Percentiles rank a stretch among this genome's conserved stretches.
These are phyloP conservation scores for Lutjanus erythropterus DNA, from an alignment of 2,113 vertebrate species.

Conservation along the genomic window DNA sequence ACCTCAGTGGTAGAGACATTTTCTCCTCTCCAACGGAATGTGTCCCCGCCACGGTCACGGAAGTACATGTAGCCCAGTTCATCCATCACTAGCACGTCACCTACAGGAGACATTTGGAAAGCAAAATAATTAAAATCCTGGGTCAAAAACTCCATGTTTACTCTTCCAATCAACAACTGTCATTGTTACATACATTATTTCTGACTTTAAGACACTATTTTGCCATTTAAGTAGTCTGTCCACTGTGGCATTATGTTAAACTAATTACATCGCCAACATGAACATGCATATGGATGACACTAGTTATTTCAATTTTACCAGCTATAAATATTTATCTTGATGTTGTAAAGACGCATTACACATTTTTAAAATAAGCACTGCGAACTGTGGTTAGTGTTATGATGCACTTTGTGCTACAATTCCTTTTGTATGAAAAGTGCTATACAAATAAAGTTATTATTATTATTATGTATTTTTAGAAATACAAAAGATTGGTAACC, in stretches of 20 bases:
- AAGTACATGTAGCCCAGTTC: constrained; percentile 96
- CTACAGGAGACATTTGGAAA: constrained; percentile 65
- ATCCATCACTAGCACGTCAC: constrained; percentile 94
- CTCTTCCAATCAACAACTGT: too few relatives aligned
- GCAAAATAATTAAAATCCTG: too few relatives aligned
- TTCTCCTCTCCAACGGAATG: constrained; percentile 94
- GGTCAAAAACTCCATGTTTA: too few relatives aligned
- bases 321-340: neutral
- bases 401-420: too few relatives aligned
- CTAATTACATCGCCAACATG: too few relatives aligned
- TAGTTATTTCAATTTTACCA: neutral
- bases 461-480: neutral
- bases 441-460: too few relatives aligned
- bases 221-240: too few relatives aligned
- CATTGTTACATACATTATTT: too few relatives aligned
- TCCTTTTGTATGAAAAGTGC: too few relatives aligned
- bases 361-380: neutral
- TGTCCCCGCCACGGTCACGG: constrained; percentile 91
- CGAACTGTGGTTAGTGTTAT: neutral
- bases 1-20: constrained; percentile 94
- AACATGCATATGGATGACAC: too few relatives aligned
- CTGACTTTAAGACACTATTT: too few relatives aligned
- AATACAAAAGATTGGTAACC: constrained; percentile 76
- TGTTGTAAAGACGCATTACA: neutral
- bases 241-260: too few relatives aligned